Evolutionary conservation across 1,140 invertebrate species (phyloP).

Genomic region (Platorchestia sp.): DNA sequence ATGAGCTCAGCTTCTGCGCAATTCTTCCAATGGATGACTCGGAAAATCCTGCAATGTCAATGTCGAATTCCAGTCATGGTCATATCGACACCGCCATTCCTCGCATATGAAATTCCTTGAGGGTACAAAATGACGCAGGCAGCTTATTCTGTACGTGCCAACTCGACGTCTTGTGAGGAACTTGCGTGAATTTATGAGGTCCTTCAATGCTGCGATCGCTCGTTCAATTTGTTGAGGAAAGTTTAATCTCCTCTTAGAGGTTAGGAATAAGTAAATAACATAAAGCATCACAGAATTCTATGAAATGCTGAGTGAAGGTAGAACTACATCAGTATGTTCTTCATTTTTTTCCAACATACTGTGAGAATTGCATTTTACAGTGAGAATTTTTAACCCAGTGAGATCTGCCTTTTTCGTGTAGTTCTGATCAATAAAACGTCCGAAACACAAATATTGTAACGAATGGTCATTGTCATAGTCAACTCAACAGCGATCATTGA

Average conservation of each 20-base stretch:
- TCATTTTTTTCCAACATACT: background rate
- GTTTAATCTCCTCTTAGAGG: background rate
- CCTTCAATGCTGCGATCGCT: background rate
- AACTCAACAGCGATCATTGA: background rate
- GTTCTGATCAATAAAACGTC: background rate
- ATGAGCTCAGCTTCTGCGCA: background rate
- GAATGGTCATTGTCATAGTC: background rate
- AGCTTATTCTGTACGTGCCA: background rate
- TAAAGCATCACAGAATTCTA: background rate
- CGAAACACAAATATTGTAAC: background rate
- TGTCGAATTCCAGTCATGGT: background rate
- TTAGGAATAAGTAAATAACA: background rate
- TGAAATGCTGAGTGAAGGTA: background rate
- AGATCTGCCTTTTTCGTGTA: background rate
- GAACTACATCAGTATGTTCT: background rate
- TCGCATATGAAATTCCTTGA: background rate
- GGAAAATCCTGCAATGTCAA: background rate
- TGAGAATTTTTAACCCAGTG: no score
- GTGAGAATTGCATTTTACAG: background rate
- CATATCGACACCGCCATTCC: background rate
- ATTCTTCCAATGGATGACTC: background rate
- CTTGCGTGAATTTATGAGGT: background rate
- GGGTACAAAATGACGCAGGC: background rate
- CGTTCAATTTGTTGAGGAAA: background rate
- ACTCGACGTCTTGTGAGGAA: background rate